Percentiles rank a stretch among this genome's conserved stretches.
Evolutionary conservation across 2,113 vertebrate species (phyloP).

Genomic region (Plectropomus leopardus): DNA sequence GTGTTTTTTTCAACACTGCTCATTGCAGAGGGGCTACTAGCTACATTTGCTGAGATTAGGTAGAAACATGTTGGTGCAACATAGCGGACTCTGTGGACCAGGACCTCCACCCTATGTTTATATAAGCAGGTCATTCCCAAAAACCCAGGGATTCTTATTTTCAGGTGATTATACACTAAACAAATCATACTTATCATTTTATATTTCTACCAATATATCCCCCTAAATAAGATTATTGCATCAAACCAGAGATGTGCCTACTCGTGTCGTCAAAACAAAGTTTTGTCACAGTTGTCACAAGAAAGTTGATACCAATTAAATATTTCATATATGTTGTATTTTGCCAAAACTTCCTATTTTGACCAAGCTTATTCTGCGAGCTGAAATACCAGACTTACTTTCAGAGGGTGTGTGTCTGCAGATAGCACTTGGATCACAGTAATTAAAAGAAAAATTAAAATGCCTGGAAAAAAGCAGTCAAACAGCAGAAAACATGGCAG

Average conservation of each 20-base stretch:
- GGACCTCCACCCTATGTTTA: too few species aligned
- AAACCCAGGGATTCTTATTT: not conserved
- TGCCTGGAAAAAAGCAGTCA: constrained; percentile 1
- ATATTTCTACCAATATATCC: too few species aligned
- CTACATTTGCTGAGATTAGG: too few species aligned
- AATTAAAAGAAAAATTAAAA: constrained; percentile 36
- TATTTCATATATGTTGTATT: not conserved
- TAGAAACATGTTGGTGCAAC: too few species aligned
- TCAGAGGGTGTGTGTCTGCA: not conserved
- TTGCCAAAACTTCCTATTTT: not conserved
- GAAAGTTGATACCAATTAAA: not conserved
- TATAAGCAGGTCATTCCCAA: too few species aligned
- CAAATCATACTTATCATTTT: too few species aligned
- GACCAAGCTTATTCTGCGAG: not conserved
- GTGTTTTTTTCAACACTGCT: too few species aligned
- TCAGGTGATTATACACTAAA: not conserved
- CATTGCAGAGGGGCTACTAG: too few species aligned
- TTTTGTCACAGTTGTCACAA: not conserved
- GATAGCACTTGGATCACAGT: constrained; percentile 3
- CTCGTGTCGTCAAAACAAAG: not conserved
- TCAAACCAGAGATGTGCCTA: not conserved
- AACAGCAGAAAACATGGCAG: constrained; percentile 51
- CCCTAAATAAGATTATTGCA: not conserved
- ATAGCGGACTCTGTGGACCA: too few species aligned
- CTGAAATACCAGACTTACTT: not conserved